Evolutionary conservation across 2,797 vertebrate genomes (phyloP).

Genomic region (Arctocebus calabarensis): DNA sequence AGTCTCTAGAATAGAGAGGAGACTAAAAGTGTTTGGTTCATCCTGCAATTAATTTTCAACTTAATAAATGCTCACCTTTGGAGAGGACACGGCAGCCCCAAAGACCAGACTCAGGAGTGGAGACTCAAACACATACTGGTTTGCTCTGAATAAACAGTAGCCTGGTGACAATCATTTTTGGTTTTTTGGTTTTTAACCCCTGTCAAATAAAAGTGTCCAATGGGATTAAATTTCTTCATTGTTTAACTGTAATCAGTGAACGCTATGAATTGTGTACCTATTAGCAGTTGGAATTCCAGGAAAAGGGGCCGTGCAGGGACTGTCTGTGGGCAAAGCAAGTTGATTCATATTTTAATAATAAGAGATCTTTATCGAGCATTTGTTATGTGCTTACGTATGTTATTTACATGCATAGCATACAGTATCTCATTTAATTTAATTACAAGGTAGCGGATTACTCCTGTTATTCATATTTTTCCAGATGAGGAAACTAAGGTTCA

Average conservation of each 20-base stretch:
- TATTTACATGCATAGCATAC: accelerated
- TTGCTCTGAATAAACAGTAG: not conserved
- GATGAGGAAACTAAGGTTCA: not conserved
- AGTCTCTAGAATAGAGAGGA: not conserved
- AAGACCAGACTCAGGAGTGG: not conserved
- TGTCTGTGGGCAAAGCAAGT: not conserved
- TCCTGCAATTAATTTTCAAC: not conserved
- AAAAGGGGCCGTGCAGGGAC: not conserved
- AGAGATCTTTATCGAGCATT: not conserved
- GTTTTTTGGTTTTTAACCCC: not conserved
- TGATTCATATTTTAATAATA: not conserved
- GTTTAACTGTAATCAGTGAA: not conserved
- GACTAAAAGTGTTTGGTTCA: not conserved
- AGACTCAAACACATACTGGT: not conserved
- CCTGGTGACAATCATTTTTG: not conserved
- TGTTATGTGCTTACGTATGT: not conserved
- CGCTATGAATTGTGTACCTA: not conserved
- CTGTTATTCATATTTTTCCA: not conserved
- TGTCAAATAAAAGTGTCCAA: not conserved
- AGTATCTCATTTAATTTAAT: not conserved
- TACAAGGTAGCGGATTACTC: too few relatives aligned
- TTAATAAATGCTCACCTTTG: not conserved
- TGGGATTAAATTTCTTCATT: not conserved
- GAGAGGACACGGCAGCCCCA: not conserved
- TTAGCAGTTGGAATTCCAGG: not conserved